Conservation (phyloP, 2,113 vertebrate genomes). For the Channa maculata region DNA sequence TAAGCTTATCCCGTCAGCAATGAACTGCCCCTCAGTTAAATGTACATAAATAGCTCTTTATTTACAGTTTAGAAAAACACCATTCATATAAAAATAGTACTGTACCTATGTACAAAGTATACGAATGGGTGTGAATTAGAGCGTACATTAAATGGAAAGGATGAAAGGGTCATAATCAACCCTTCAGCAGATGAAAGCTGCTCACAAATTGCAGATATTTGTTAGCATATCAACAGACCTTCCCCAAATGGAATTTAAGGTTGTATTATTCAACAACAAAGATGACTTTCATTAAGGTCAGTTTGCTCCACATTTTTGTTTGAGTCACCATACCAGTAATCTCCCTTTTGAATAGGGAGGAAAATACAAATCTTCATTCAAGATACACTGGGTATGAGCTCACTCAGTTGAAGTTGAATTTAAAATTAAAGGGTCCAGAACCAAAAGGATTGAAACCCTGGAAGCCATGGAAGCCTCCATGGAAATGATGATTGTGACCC, state of each 20-base stretch:
- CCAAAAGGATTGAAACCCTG: slow-evolving; percentile 97
- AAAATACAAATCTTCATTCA: slow-evolving; percentile 9
- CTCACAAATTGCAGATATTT: slow-evolving; percentile 44
- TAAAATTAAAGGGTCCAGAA: slow-evolving; percentile 96
- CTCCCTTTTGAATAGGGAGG: slow-evolving; percentile 58
- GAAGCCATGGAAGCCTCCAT: slow-evolving; percentile 90
- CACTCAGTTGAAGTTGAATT: slow-evolving; percentile 95
- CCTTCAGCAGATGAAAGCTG: slow-evolving; percentile 28
- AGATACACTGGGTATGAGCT: slow-evolving; percentile 12
- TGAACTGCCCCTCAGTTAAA: slow-evolving; percentile 27
- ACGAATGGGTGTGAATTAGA: slow-evolving; percentile 62
- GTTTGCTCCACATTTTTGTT: slow-evolving; percentile 25
- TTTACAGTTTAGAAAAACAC: slow-evolving; percentile 80
- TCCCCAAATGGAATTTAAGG: slow-evolving; percentile 33
- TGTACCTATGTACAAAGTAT: slow-evolving; percentile 73
- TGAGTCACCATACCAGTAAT: not conserved
- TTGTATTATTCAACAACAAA: slow-evolving; percentile 37
- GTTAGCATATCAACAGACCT: slow-evolving; percentile 60
- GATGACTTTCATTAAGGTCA: slow-evolving; percentile 44
- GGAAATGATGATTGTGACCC: slow-evolving; percentile 87
- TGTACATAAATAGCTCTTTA: slow-evolving; percentile 84
- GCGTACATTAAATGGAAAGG: slow-evolving; percentile 26
- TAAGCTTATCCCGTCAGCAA: not conserved
- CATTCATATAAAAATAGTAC: slow-evolving; percentile 84
- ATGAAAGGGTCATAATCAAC: slow-evolving; percentile 32